Base-by-base conservation (phyloP, 2,113 vertebrate genomes). In the Patagioenas fasciata region DNA sequence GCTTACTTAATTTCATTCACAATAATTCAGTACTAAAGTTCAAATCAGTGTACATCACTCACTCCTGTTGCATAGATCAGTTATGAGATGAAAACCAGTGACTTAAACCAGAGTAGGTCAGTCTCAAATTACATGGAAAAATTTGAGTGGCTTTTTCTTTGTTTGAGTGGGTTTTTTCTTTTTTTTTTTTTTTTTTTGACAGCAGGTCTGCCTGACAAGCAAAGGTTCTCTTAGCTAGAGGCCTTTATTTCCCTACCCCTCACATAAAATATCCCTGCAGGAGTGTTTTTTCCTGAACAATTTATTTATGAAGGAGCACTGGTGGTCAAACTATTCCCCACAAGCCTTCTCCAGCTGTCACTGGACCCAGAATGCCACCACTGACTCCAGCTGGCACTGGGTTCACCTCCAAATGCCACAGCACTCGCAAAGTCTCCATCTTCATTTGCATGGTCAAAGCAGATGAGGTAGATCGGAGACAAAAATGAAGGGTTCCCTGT, bases 1-100 rank as follows among this genome's bases (percentile, higher is more conserved):
- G 92, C 95, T 97, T 97, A 94, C 93, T 97, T 96, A 51, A 89
- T 96, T 97, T 97, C 91, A 90, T 87, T 95, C 90, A 93, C 91
- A 95, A 11, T 90, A 96, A 94, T 75, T 90, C 94, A 95, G 73
- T 81, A 81, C 89, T 93, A 91, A 94, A 84, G 74, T 93, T 95
- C 93, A 79, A 82, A 92, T 89, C 91, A 89, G 91, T 34, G 54
- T 93, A 95, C 15, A 9, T 90, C 93, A 86, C 82, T 96, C 91
- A 75, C 82, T 97, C 89, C 83, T 93, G 69, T 61, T 93, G 73
- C 92, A 32, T 97, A 80, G 85, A 93, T 85, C 75, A 97, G 91
- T 38, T 86, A 34, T 4, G 44, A 95, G 89, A 83, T 73, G 51
- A 89, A 91, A 97, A 96, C 60, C 66, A 73, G 82, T 56, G 79